Conservation (phyloP, 1,140 invertebrate species). For the Brachionus rotundiformis region DNA sequence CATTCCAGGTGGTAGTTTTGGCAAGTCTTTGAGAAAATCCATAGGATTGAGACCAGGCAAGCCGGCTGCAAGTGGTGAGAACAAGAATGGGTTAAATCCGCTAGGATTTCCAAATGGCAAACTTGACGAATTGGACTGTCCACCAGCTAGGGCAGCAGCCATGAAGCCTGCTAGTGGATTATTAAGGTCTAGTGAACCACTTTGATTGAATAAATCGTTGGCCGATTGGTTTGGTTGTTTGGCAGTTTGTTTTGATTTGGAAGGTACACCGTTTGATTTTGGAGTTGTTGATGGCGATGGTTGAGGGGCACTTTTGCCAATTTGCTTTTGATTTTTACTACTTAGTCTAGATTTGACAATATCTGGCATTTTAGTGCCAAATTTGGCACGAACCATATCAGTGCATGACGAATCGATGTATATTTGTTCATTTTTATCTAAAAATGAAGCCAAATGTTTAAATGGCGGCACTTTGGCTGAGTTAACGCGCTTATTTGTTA, state of each 20-base stretch:
- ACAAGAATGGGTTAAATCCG: constrained; percentile 34
- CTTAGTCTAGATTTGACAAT: constrained; percentile 11
- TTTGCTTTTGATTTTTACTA: background rate
- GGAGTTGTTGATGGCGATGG: background rate
- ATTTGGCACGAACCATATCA: constrained; percentile 17
- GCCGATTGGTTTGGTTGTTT: background rate
- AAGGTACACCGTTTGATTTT: background rate
- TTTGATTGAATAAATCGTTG: background rate
- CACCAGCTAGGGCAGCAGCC: constrained; percentile 32
- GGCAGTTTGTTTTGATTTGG: background rate
- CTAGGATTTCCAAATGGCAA: background rate
- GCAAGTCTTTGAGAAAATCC: constrained; percentile 41
- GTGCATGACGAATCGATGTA: background rate
- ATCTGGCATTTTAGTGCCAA: constrained; percentile 23
- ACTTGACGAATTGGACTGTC: background rate
- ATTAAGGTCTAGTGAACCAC: background rate
- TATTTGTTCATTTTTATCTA: constrained; percentile 42
- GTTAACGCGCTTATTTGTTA: constrained; percentile 6
- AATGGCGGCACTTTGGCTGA: constrained; percentile 3
- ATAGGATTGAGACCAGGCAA: background rate
- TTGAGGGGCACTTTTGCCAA: background rate
- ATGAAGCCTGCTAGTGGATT: constrained; percentile 27
- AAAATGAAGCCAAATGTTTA: constrained; percentile 22
- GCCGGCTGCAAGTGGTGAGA: constrained; percentile 13
- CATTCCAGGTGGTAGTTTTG: background rate